Evolutionary conservation across 2,797 vertebrate genomes (phyloP).

Genomic region (Pygocentrus nattereri): DNA sequence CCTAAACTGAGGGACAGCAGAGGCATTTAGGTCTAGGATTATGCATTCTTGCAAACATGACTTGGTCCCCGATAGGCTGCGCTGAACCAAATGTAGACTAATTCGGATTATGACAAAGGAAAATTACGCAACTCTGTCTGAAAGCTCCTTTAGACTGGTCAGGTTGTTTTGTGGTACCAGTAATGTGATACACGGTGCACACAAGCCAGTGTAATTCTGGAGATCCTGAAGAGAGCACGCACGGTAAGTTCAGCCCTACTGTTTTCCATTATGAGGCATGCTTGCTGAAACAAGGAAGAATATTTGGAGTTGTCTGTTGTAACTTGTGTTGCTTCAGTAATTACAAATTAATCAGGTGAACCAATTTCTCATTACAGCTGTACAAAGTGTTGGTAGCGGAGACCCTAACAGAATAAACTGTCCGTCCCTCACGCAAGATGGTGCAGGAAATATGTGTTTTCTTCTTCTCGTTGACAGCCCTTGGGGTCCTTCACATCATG

Average conservation of each 20-base stretch:
- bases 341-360: not conserved
- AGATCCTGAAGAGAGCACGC: not conserved
- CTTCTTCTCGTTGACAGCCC: slow-evolving; percentile 83
- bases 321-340: not conserved
- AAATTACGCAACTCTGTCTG: slow-evolving; percentile 71
- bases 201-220: slow-evolving; percentile 63
- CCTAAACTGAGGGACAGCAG: not conserved
- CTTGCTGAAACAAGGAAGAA: not conserved
- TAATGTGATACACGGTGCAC: slow-evolving; percentile 58
- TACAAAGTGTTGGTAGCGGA: not conserved
- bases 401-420: not conserved
- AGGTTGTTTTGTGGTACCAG: slow-evolving; percentile 67
- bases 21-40: not conserved
- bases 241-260: not conserved
- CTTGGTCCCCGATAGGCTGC: slow-evolving; percentile 32
- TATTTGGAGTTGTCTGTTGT: not conserved
- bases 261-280: not conserved
- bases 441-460: slow-evolving; percentile 74
- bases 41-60: not conserved
- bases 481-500: slow-evolving; percentile 83
- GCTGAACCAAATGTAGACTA: slow-evolving; percentile 65
- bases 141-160: slow-evolving; percentile 78
- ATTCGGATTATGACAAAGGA: slow-evolving; percentile 68
- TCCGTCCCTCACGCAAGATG: slow-evolving; percentile 36
- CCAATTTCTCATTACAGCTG: not conserved